A percentile compares a stretch with the other conserved stretches of the same genome.
Evolutionary conservation across 2,888 invertebrate genomes (phyloP).

Genomic region (Smittia sp.): DNA sequence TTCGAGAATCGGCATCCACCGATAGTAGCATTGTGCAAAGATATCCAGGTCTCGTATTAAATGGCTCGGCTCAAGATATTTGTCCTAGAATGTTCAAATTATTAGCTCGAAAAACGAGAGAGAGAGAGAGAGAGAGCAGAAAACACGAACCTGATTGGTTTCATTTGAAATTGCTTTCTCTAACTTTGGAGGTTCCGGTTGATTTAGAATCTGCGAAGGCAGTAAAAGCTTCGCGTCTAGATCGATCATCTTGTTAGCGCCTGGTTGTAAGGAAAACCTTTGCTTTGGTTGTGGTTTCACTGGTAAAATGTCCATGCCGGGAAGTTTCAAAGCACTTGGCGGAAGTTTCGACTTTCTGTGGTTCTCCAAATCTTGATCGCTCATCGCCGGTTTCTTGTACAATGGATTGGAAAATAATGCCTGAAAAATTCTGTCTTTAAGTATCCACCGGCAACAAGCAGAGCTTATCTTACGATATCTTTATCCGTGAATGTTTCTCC

Average conservation of each 20-base stretch:
- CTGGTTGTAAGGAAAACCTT: slow-evolving; percentile 43
- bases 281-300: slow-evolving; percentile 44
- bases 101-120: slow-evolving; percentile 17
- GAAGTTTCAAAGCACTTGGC: slow-evolving; percentile 46
- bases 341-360: slow-evolving; percentile 49
- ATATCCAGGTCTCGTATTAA: slow-evolving; percentile 63
- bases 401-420: slow-evolving; percentile 81
- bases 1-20: slow-evolving; percentile 82
- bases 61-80: slow-evolving; percentile 56
- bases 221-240: slow-evolving; percentile 14
- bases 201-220: slow-evolving; percentile 21
- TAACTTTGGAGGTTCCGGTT: neutral
- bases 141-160: neutral
- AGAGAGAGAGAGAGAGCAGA: neutral
- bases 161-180: neutral
- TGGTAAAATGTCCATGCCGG: slow-evolving; percentile 44
- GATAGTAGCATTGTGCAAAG: slow-evolving; percentile 87
- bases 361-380: slow-evolving; percentile 43
- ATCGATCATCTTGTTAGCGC: neutral
- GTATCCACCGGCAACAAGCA: neutral
- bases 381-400: slow-evolving; percentile 55
- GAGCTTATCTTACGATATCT: slow-evolving; percentile 58
- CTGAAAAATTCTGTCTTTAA: neutral
- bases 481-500: slow-evolving; percentile 78
- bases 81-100: slow-evolving; percentile 45